These are phyloP conservation scores for Seladonia tumulorum DNA, from an alignment of 2,888 invertebrate genomes.

Conservation along the genomic window DNA sequence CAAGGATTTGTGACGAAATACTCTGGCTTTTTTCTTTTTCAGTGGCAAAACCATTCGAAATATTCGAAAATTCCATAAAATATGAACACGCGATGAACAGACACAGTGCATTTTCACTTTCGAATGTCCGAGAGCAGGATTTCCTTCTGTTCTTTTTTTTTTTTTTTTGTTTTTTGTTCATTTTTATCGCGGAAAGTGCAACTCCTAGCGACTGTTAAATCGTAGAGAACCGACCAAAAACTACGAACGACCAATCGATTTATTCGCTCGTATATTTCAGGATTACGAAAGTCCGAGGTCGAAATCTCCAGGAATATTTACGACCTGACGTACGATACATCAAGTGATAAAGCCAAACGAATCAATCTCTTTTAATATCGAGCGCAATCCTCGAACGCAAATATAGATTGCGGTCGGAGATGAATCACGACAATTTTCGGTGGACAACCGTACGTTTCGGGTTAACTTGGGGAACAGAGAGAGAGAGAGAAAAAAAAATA, in stretches of 20 bases:
- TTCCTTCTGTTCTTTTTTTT: constrained; percentile 29
- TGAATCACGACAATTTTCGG: constrained; percentile 47
- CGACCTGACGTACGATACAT: constrained; percentile 70
- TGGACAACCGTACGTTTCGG: constrained; percentile 5
- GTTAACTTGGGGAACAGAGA: background rate
- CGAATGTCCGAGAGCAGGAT: constrained; percentile 21
- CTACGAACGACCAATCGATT: constrained; percentile 72
- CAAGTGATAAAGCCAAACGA: constrained; percentile 70
- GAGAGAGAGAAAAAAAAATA: background rate
- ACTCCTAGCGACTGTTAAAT: constrained; percentile 64
- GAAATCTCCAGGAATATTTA: constrained; percentile 75
- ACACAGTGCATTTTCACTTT: constrained; percentile 17
- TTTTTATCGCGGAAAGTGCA: constrained; percentile 42
- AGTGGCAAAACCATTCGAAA: background rate
- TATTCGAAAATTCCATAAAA: background rate
- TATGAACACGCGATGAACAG: background rate
- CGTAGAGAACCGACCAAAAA: constrained; percentile 66
- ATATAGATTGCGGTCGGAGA: constrained; percentile 62
- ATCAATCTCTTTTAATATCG: constrained; percentile 73
- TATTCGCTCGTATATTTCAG: constrained; percentile 74
- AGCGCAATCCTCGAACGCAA: constrained; percentile 52
- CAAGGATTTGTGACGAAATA: background rate
- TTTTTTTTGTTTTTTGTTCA: too few species aligned
- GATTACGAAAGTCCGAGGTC: constrained; percentile 74
- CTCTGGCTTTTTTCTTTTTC: too few species aligned